Evolutionary conservation across 2,797 vertebrate species (phyloP).

Genomic region (Poeciliopsis presidionis): DNA sequence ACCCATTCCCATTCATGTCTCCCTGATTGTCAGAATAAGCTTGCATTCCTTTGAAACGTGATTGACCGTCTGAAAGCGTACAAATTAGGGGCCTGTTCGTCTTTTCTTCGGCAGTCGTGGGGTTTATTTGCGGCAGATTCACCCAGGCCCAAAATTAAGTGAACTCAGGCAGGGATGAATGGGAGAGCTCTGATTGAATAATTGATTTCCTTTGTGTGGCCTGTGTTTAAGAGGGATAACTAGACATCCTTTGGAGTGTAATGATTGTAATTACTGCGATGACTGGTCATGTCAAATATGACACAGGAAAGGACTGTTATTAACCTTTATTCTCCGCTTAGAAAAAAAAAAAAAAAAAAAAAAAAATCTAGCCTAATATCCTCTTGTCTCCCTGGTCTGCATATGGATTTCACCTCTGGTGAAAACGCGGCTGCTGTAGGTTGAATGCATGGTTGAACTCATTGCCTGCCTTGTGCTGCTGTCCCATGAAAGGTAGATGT

Average conservation of each 20-base stretch:
- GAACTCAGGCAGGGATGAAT: conserved; percentile 84
- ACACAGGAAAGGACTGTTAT: conserved; percentile 86
- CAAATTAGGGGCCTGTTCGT: conserved; percentile 83
- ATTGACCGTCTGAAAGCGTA: conserved; percentile 82
- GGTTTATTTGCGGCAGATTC: conserved; percentile 84
- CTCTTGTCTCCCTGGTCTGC: conserved; percentile 67
- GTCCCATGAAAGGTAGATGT: conserved; percentile 75
- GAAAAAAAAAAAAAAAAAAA: conserved; percentile 46
- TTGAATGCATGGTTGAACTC: conserved; percentile 81
- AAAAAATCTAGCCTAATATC: conserved; percentile 70
- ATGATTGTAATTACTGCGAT: conserved; percentile 87
- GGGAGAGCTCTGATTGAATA: conserved; percentile 86
- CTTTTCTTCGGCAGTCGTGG: conserved; percentile 79
- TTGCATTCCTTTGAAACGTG: conserved; percentile 84
- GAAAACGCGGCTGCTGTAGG: conserved; percentile 66
- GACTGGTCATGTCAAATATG: conserved; percentile 89
- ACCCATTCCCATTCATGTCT: conserved; percentile 80
- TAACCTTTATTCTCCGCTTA: conserved; percentile 84
- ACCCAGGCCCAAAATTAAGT: conserved; percentile 86
- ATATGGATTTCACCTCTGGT: conserved; percentile 76
- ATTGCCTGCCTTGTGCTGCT: conserved; percentile 70
- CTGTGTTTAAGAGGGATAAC: conserved; percentile 88
- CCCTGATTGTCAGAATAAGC: conserved; percentile 85
- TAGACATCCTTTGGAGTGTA: conserved; percentile 86
- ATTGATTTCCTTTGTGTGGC: conserved; percentile 85